Evolutionary conservation across 92 coral and sea anemone species (phyloP).

Genomic region (Siderastrea radians): DNA sequence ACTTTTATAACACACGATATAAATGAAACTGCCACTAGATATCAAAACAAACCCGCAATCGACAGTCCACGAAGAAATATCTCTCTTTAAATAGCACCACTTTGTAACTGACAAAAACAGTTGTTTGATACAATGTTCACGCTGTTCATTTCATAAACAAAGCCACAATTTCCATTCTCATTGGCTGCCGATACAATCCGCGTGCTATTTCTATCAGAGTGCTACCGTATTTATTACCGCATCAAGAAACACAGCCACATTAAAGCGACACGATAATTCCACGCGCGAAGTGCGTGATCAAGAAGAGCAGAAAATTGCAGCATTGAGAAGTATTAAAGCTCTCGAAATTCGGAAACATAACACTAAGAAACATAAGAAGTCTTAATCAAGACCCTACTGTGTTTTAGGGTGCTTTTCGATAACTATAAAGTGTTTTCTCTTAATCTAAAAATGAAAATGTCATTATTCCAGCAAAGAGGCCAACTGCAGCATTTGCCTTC

Average conservation of each 20-base stretch:
- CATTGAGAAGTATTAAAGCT: neutral
- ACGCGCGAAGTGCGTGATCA: conserved; percentile 21
- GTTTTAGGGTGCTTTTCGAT: conserved; percentile 1
- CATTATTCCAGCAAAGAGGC: conserved; percentile 50
- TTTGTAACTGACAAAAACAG: conserved; percentile 20
- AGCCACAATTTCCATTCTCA: conserved; percentile 16
- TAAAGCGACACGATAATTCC: conserved; percentile 28
- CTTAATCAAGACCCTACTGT: conserved; percentile 20
- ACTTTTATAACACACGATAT: neutral
- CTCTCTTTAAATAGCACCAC: neutral
- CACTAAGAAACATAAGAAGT: neutral
- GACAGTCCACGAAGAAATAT: neutral
- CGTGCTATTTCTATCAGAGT: conserved; percentile 7
- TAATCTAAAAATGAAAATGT: conserved; percentile 11
- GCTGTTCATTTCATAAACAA: conserved; percentile 36
- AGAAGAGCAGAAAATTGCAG: neutral
- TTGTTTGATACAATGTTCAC: conserved; percentile 35
- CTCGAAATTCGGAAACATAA: neutral
- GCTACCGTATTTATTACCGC: conserved; percentile 8
- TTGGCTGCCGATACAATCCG: conserved; percentile 30
- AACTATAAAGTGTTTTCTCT: conserved; percentile 26
- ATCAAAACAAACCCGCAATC: neutral
- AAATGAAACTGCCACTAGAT: conserved; percentile 12
- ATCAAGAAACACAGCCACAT: conserved; percentile 15
- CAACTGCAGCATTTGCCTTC: conserved; percentile 14